Base-by-base conservation (phyloP, 2,888 invertebrate species). In the Eumerus sabulonum region DNA sequence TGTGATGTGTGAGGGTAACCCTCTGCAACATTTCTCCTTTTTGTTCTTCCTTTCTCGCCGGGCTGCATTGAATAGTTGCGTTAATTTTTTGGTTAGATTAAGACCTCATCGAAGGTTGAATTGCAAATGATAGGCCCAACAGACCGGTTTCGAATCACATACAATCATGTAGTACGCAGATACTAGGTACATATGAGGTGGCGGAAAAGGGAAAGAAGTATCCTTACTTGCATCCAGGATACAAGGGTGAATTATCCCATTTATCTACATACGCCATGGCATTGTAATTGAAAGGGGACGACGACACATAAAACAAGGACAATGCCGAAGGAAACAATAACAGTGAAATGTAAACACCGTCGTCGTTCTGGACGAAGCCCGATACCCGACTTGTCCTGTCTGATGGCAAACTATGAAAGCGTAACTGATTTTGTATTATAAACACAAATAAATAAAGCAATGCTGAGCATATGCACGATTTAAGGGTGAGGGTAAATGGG, bases 391-490 rank as follows among this genome's bases (percentile, higher is more conserved):
- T 74, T 79, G 74, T 74, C 64, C 74, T 74, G 79, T 74, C 79
- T 74, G 79, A 79, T 79, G 60, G 74, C 74, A 70, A 66, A 76
- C 62, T 81, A 84, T 84, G 85, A 87, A 87, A 88, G 87, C 87
- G 87, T 87, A 86, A 86, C 87, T 88, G 87, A 87, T 87, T 87
- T 87, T 87, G 88, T 88, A 88, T 88, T 87, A 87, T 88, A 88
- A 87, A 88, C 87, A 88, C 85, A 87, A 88, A 88, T 87, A 88
- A 88, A 87, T 87, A 88, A 87, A 87, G 82, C 84, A 82, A 83
- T 83, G 82, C 76, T 79, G 77, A 81, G 81, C 82, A 77, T 82
- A 82, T 73, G 82, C 66, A 79, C 82, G 82, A 79, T 50, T 76
- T n/a, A 56, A 60, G 38, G 44, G 7, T 17, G 44, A 72, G 73